Evolutionary conservation across 2,888 invertebrate species (phyloP), one percentile per base, ranked within the genome.

Genomic region (Mythimna vitellina): DNA sequence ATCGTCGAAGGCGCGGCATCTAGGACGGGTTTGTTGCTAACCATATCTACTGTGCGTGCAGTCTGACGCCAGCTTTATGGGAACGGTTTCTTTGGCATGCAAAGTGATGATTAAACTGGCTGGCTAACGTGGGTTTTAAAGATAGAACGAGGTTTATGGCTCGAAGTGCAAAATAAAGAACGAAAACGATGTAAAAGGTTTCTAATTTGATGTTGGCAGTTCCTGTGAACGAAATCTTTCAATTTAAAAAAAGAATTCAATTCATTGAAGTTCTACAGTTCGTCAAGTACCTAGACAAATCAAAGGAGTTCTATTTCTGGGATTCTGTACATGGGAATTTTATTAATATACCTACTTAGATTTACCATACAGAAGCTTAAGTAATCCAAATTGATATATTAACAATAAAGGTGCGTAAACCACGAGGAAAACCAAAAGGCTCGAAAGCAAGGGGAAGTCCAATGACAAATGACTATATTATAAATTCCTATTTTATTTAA

Each of bases 11-110:
- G 75, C 64, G 78, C 64, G 83, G 84, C 77, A 77, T 75, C 75
- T 86, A 74, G 80, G 81, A 78, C 86, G 78, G 80, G 80, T 76
- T 73, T 73, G 84, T 85, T 78, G 64, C 78, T 70, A 73, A 74
- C 63, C 69, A 46, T 51, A 29, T 66, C 53, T 70, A 51, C 57
- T 6, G 53, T 73, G 65, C 42, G 38, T 60, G 58, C 29, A 72
- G 57, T 78, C 66, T 49, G 62, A 60, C 51, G 61, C 70, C 38
- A n/a, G 67, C 65, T 72, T 68, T 77, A 72, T 80, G 73, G 51
- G 65, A 69, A 80, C 57, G 49, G 53, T 81, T 71, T 78, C 62
- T 64, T 76, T 58, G 35, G 70, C 66, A 65, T 65, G 76, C 66
- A 79, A 64, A 71, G 64, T 35, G 62, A 58, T 58, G 46, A 25